phyloP scores from a whole-genome alignment of 2,888 invertebrate genomes.

The Augochlorella aurata region DNA sequence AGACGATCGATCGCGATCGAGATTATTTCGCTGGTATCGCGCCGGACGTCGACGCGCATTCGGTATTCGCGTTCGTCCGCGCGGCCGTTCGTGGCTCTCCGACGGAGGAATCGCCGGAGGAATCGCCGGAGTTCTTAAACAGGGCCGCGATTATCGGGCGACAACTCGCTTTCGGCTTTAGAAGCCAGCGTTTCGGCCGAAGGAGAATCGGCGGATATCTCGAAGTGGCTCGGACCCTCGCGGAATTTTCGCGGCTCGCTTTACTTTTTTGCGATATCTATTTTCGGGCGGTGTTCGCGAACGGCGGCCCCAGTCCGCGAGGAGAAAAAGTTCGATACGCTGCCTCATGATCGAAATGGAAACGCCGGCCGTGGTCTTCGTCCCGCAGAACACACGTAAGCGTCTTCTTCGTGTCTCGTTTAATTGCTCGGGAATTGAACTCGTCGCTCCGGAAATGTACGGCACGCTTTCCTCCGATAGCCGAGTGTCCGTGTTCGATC shows the following conservation, averaged over 20 bases:
- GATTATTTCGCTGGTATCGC: background rate
- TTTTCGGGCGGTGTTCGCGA: slow-evolving; percentile 46
- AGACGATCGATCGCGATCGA: background rate
- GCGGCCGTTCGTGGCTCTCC: background rate
- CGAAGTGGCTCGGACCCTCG: slow-evolving; percentile 26
- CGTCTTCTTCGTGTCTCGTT: background rate
- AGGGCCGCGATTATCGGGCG: background rate
- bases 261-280: slow-evolving; percentile 59
- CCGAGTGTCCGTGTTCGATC: no score
- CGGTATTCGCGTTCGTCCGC: background rate
- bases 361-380: slow-evolving; percentile 67
- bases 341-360: slow-evolving; percentile 67
- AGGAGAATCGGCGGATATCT: slow-evolving; percentile 36
- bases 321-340: slow-evolving; percentile 46
- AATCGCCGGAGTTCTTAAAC: background rate
- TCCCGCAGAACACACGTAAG: slow-evolving; percentile 74
- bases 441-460: no score
- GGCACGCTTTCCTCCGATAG: no score
- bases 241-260: slow-evolving; percentile 45
- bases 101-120: background rate
- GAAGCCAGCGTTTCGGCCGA: background rate
- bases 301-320: slow-evolving; percentile 5
- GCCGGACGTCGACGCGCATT: background rate
- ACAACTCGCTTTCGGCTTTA: background rate
- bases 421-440: background rate